Conservation (phyloP, 2,888 invertebrate species). For the Cantharis lateralis region DNA sequence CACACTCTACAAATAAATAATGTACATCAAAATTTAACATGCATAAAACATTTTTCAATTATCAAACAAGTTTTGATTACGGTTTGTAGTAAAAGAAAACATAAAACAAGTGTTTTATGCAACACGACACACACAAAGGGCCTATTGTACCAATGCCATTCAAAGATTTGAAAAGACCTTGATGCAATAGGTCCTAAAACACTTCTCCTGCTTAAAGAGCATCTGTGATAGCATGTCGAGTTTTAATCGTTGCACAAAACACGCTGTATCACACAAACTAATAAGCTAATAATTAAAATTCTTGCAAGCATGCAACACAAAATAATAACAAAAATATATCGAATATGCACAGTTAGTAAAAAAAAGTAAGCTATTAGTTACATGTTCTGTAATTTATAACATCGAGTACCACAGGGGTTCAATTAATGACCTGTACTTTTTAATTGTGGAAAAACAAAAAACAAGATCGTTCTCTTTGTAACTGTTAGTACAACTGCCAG, state of each 20-base stretch:
- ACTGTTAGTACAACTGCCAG: neutral
- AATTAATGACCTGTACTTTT: neutral
- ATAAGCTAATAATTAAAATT: neutral
- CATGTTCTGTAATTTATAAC: neutral
- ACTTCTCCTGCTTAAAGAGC: too few species aligned
- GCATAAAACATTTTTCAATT: neutral
- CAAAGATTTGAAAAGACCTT: too few species aligned
- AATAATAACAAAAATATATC: neutral
- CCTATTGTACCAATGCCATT: too few species aligned
- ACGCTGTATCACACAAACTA: neutral
- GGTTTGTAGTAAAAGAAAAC: neutral
- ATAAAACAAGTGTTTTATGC: neutral
- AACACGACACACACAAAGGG: too few species aligned
- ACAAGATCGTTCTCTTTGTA: too few species aligned
- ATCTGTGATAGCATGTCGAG: neutral
- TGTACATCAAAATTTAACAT: neutral
- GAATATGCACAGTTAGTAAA: neutral
- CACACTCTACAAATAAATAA: constrained; percentile 21
- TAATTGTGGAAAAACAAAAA: too few species aligned
- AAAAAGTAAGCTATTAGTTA: neutral
- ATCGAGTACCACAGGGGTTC: neutral
- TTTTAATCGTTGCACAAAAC: neutral
- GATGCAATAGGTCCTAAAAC: too few species aligned
- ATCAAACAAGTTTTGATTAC: neutral
- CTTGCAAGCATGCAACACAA: neutral